Evolutionary conservation across 2,888 invertebrate genomes (phyloP), one percentile per base, ranked within the genome.

Genomic region (Smittia sp.): DNA sequence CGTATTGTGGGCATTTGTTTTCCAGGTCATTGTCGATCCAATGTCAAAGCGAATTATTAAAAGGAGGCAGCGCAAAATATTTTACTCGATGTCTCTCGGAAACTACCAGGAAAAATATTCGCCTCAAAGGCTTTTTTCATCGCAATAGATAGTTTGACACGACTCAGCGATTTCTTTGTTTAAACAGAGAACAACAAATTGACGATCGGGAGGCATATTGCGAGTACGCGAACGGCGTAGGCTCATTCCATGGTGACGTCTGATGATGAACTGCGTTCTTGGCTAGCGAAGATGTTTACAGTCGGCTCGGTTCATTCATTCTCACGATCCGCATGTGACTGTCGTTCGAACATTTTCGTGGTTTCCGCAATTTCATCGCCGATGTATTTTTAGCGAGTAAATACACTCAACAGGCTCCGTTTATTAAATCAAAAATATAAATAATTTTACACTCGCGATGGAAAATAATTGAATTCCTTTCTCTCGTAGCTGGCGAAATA

Each of bases 371-470:
- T 58, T 58, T 58, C n/a, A 7, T 1, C 9, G 22, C 46, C 11
- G n/a, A 13, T 58, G 13, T 58, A 58, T 58, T 58, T 22, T 22
- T 58, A 20, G 58, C 22, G 9, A 22, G 18, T 58, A 15, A 22
- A 4, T 58, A 58, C 58, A 58, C 13, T 58, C 22, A 58, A 58
- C 22, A 58, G 58, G 58, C 18, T 46, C 32, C 3, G 32, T 58
- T 58, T 58, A 58, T 58, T 58, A 22, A 22, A 22, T 20, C 58
- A 58, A 58, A 58, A 58, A 58, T 58, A 58, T 58, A 58, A 58
- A 58, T 58, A 58, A 58, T 9, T 13, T 4, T 58, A 58, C 58
- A 58, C 58, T 58, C 58, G n/a, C 58, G 22, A 9, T 58, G 22
- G 22, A 58, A 58, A 58, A 58, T 58, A 58, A 18, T 7, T 13